phyloP scores from a whole-genome alignment of 2,113 vertebrate genomes.

The Hemiprocne comata region DNA sequence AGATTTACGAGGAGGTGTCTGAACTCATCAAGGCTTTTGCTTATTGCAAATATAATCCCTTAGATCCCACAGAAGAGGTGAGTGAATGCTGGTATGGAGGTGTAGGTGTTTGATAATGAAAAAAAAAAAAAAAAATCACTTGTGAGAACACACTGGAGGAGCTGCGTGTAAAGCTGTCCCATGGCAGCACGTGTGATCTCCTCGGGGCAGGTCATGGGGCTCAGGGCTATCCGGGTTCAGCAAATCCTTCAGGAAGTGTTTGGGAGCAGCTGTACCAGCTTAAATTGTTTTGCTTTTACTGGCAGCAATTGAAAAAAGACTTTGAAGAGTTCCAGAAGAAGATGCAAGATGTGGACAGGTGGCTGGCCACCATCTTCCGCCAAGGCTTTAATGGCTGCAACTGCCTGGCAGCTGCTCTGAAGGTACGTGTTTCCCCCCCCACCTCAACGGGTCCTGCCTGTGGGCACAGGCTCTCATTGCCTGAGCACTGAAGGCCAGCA shows the following conservation, averaged over 20 bases:
- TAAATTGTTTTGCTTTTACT: neutral
- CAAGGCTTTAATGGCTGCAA: conserved; percentile 73
- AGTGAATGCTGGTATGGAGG: neutral
- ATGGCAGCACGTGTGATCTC: fast-evolving
- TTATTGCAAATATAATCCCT: conserved; percentile 74
- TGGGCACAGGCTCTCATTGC: fast-evolving
- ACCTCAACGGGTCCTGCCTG: fast-evolving
- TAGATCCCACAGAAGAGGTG: conserved; percentile 75
- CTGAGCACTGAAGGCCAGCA: fast-evolving
- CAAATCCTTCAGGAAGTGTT: neutral
- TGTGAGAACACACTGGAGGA: neutral
- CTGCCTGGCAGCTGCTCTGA: conserved; percentile 57
- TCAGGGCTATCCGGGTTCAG: fast-evolving
- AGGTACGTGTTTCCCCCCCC: conserved; percentile 56
- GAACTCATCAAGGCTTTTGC: conserved; percentile 74
- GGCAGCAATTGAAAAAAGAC: conserved; percentile 72
- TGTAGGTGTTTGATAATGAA: neutral
- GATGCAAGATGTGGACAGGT: conserved; percentile 73
- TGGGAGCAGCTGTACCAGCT: neutral
- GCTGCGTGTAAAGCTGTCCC: neutral
- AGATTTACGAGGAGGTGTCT: conserved; percentile 75
- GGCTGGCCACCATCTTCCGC: conserved; percentile 77
- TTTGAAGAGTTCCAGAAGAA: conserved; percentile 74
- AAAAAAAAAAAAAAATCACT: neutral
- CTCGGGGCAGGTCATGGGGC: fast-evolving